Percentiles rank a stretch among this genome's conserved stretches.
Conservation (phyloP, 2,113 vertebrate genomes). For the Neoarius graeffei region DNA sequence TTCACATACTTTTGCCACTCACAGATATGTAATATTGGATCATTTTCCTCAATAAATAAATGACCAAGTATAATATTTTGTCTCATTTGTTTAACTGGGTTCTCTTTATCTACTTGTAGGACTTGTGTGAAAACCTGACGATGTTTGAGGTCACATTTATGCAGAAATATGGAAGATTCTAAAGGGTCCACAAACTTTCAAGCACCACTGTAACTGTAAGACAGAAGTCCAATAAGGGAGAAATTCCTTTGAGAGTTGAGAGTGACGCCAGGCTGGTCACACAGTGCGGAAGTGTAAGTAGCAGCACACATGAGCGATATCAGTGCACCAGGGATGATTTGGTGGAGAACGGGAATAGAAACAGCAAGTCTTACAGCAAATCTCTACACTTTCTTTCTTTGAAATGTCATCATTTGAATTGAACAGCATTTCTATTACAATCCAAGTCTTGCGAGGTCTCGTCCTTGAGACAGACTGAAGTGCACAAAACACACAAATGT, state of each 20-base stretch:
- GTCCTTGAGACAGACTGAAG: not conserved
- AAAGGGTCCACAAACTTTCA: too few relatives aligned
- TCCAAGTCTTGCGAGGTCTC: not conserved
- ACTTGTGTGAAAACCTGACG: too few relatives aligned
- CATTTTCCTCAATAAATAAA: too few relatives aligned
- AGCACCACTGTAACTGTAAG: not conserved
- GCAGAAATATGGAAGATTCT: too few relatives aligned
- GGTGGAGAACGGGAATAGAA: not conserved
- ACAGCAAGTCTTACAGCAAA: not conserved
- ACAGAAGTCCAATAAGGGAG: slow-evolving; percentile 29
- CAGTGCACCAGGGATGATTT: not conserved
- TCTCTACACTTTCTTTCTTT: not conserved
- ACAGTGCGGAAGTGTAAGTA: not conserved
- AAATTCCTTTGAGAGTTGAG: slow-evolving; percentile 29
- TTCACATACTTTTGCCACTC: too few relatives aligned
- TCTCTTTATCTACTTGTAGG: too few relatives aligned
- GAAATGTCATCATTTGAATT: not conserved
- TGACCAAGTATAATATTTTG: too few relatives aligned
- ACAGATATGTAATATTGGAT: too few relatives aligned
- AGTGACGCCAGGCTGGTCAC: not conserved
- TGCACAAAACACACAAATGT: not conserved
- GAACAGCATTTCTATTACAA: not conserved
- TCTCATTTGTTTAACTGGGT: too few relatives aligned
- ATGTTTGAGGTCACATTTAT: too few relatives aligned
- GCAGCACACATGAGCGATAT: slow-evolving; percentile 6